Percentiles rank a stretch among this genome's conserved stretches.
Evolutionary conservation across 2,113 vertebrate species (phyloP).

Genomic region (Odocoileus hemionus): DNA sequence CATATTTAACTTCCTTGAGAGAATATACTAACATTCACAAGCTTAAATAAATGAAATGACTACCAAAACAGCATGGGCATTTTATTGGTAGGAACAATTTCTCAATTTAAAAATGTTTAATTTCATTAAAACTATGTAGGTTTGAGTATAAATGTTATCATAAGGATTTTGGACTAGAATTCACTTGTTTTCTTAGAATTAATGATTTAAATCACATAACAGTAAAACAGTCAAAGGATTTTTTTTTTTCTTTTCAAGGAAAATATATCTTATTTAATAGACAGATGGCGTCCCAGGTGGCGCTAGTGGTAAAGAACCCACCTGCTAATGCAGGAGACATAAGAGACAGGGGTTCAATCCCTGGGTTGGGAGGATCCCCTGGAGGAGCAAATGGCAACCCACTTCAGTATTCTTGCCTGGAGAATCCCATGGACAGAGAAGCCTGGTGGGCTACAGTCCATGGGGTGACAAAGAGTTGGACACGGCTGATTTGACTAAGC

Average conservation of each 20-base stretch:
- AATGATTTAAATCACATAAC: conserved; percentile 16
- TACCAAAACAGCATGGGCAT: background rate
- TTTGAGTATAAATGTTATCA: background rate
- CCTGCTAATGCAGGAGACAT: background rate
- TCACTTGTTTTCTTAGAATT: background rate
- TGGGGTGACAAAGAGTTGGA: background rate
- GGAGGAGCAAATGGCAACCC: background rate
- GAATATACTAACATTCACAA: background rate
- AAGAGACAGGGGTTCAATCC: background rate
- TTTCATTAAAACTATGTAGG: background rate
- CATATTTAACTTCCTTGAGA: background rate
- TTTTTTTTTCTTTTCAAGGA: background rate
- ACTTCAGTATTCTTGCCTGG: background rate
- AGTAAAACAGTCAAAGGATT: background rate
- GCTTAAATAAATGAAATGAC: background rate
- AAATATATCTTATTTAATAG: background rate
- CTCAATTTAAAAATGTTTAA: background rate
- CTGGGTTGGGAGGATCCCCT: background rate
- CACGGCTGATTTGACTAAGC: background rate
- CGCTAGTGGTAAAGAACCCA: background rate
- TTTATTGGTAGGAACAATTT: background rate
- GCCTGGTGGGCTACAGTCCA: background rate
- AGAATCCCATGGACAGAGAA: background rate
- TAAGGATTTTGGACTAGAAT: background rate
- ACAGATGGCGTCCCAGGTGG: background rate